Base-by-base conservation (phyloP, 2,797 vertebrate genomes). In the Netta rufina region DNA sequence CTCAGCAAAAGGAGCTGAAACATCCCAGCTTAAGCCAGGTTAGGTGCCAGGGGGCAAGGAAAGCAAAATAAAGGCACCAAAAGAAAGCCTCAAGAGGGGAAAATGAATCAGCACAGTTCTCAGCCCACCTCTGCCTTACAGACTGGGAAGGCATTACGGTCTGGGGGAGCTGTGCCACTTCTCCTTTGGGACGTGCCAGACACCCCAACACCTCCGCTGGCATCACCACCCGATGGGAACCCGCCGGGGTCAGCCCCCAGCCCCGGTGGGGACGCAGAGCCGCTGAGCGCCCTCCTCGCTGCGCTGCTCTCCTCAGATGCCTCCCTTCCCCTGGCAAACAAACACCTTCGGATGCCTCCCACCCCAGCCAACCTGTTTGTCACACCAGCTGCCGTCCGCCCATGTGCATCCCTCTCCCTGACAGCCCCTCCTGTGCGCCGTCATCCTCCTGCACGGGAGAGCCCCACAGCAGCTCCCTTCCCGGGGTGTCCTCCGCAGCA, bases 11-110 rank as follows among this genome's bases (percentile, higher is more conserved):
- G 36, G 57, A 90, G 43, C 8, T 30, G 87, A 64, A 66, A 58
- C 33, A 6, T 27, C 32, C 16, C 75, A 45, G 1, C 13, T 13
- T 0, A 0, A 81, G 49, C 25, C 2, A 4, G 41, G 18, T 76
- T 38, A 24, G 61, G 8, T 27, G 15, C 1, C 2, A n/a, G 25
- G 21, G 27, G 14, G 28, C 19, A 33, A 25, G 22, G 20, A 90
- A 70, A 82, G 39, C 5, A 13, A 27, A 54, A 27, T 22, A 25
- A 69, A 77, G 13, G 9, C n/a, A 17, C 18, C 4, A 7, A 5
- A 21, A 53, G 60, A 21, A 0, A 2, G 21, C 32, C 28, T 56
- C 11, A 15, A 20, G 24, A n/a, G 9, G 19, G 38, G 45, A 4
- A 43, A 41, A 25, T 67, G 16, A 53, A 27, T 10, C 27, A 54